Base-by-base conservation (phyloP, 2,888 invertebrate genomes). In the Synanthedon andrenaeformis region DNA sequence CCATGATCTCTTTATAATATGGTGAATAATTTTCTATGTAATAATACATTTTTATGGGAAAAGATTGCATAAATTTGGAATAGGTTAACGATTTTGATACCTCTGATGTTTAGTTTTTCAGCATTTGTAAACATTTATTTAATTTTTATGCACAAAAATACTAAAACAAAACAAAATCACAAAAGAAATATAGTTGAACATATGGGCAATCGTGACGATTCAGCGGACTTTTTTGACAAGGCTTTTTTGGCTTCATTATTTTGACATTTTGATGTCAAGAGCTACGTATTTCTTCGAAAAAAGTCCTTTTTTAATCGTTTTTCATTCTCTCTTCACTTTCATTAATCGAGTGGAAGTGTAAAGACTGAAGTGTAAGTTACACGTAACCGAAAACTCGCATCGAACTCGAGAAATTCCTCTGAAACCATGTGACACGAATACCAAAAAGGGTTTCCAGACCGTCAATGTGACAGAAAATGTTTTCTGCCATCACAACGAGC, bases 401-500 rank as follows among this genome's bases (percentile, higher is more conserved):
- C 64, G 64, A 65, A 70, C 64, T 66, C 64, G 67, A 74, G 76
- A 77, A 80, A 83, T 76, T 79, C 77, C 72, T 70, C 79, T 74
- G 84, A 79, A 86, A 82, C 78, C 87, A 87, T 87, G 87, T 86
- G 86, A 87, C 86, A 87, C 86, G 86, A 86, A 86, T 87, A 85
- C 86, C 83, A 85, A 85, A 85, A 83, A 82, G 81, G 79, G 79
- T 79, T 82, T 81, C 80, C 82, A 83, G 81, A 85, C 78, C 84
- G 86, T 85, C 86, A 85, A 84, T 86, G 86, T 87, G 86, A 86
- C 86, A 86, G 86, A 86, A 35, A 82, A 87, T 87, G 86, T 87
- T 86, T 87, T 84, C 83, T 85, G 82, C 84, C 82, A 84, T 84
- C 82, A 64, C 78, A 83, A 81, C 85, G 76, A 76, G 69, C 76